These are phyloP conservation scores for Perodicticus potto DNA, from an alignment of 2,797 vertebrate genomes.

Conservation along the genomic window DNA sequence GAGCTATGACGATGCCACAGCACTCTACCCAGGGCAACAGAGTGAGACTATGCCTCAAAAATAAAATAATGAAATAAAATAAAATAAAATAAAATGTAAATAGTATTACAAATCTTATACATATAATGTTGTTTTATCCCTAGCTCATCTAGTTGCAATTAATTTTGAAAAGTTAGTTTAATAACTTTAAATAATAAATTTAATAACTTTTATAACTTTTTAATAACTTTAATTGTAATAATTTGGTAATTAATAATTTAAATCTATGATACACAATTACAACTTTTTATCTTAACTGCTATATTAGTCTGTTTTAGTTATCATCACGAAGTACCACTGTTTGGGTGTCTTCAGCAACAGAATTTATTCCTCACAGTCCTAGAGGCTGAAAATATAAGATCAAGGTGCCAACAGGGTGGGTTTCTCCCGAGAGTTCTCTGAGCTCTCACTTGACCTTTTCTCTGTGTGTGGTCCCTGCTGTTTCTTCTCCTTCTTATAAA, in stretches of 20 bases:
- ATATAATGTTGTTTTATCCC: background rate
- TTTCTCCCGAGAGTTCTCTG: background rate
- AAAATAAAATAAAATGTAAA: constrained; percentile 21
- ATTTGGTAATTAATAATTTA: constrained; percentile 4
- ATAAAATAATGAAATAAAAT: no score
- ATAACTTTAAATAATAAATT: background rate
- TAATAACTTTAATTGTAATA: background rate
- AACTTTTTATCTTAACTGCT: background rate
- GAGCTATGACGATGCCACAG: no score
- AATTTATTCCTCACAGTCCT: background rate
- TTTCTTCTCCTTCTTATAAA: background rate
- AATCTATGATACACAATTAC: background rate
- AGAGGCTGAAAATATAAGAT: background rate
- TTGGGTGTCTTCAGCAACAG: background rate
- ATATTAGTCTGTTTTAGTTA: background rate
- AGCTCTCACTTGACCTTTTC: background rate
- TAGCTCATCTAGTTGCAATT: background rate
- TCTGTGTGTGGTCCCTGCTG: background rate
- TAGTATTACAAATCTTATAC: background rate
- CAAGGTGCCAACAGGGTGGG: background rate
- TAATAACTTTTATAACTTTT: no score
- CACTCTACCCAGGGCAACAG: no score
- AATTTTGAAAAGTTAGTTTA: background rate
- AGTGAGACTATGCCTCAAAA: no score
- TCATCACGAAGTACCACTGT: background rate